phyloP scores from a whole-genome alignment of 1,140 invertebrate genomes.

The Leptinotarsa lineolata region DNA sequence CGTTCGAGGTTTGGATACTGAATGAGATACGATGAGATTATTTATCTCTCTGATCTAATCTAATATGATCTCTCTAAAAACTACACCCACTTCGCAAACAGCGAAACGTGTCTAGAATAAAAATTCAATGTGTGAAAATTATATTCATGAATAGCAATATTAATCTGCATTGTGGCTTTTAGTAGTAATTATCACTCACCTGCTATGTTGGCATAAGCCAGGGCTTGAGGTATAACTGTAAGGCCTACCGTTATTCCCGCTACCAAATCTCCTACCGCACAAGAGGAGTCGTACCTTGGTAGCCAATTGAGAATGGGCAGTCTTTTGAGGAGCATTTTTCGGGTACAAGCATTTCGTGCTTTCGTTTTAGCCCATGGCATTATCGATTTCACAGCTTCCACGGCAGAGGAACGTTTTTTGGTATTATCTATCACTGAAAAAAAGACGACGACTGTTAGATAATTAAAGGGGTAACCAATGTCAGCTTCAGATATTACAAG shows the following conservation, averaged over 20 bases:
- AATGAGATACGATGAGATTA: too few species aligned
- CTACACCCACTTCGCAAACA: too few species aligned
- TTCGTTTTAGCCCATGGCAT: constrained; percentile 46
- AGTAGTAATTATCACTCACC: constrained; percentile 54
- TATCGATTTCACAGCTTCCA: constrained; percentile 40
- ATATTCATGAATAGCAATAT: too few species aligned
- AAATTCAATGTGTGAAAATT: too few species aligned
- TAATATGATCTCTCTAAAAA: too few species aligned
- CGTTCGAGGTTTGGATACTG: too few species aligned
- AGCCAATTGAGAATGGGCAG: constrained; percentile 76
- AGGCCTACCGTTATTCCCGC: constrained; percentile 86
- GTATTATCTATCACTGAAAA: constrained; percentile 40
- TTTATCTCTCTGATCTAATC: too few species aligned
- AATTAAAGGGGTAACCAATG: too few species aligned
- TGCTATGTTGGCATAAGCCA: constrained; percentile 85
- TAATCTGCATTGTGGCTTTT: too few species aligned
- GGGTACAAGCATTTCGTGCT: constrained; percentile 58
- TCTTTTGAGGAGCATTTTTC: constrained; percentile 70
- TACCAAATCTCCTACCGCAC: constrained; percentile 74
- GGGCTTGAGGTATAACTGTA: constrained; percentile 79
- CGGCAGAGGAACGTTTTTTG: constrained; percentile 31
- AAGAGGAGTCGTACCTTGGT: constrained; percentile 69
- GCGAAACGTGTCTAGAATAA: too few species aligned
- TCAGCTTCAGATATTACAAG: too few species aligned
- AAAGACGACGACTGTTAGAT: neutral